Percentiles rank a stretch among this genome's conserved stretches.
These are phyloP conservation scores for Electrophaes corylata DNA, from an alignment of 2,888 invertebrate genomes.

Conservation along the genomic window DNA sequence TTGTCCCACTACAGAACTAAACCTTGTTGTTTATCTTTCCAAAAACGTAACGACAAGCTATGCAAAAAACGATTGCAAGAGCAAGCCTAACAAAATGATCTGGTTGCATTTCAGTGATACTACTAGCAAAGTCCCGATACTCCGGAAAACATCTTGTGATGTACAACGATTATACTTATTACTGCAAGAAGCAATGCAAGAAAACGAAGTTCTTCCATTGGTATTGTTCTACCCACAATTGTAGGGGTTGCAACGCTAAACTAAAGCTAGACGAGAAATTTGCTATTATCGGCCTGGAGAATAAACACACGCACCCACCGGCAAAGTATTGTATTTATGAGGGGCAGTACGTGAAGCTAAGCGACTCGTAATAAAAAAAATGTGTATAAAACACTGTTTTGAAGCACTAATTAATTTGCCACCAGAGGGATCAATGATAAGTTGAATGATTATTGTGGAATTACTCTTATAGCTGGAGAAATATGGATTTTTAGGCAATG, in stretches of 20 bases:
- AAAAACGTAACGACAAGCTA: no score
- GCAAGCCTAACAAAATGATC: conserved; percentile 8
- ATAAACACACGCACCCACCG: conserved; percentile 66
- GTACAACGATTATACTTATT: conserved; percentile 71
- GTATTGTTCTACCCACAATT: conserved; percentile 76
- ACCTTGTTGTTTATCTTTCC: no score
- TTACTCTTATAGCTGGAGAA: no score
- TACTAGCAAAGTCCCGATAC: conserved; percentile 68
- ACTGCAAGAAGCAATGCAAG: conserved; percentile 70
- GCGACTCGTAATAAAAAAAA: conserved; percentile 16
- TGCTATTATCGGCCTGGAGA: conserved; percentile 55
- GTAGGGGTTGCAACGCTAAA: conserved; percentile 70
- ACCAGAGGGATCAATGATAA: no score
- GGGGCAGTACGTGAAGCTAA: conserved; percentile 62
- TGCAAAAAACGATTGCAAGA: not conserved
- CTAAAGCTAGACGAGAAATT: conserved; percentile 64
- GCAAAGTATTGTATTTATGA: conserved; percentile 64
- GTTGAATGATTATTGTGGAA: no score
- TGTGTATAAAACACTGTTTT: no score
- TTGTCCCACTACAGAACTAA: no score
- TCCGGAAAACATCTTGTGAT: conserved; percentile 68
- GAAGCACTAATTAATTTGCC: no score
- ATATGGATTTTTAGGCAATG: no score
- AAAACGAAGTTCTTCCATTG: conserved; percentile 64
- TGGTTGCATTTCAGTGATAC: conserved; percentile 56